Percentiles rank a stretch among this genome's conserved stretches.
These are phyloP conservation scores for Halocynthia aurantium DNA, from an alignment of 23 tunicate species.

Conservation along the genomic window DNA sequence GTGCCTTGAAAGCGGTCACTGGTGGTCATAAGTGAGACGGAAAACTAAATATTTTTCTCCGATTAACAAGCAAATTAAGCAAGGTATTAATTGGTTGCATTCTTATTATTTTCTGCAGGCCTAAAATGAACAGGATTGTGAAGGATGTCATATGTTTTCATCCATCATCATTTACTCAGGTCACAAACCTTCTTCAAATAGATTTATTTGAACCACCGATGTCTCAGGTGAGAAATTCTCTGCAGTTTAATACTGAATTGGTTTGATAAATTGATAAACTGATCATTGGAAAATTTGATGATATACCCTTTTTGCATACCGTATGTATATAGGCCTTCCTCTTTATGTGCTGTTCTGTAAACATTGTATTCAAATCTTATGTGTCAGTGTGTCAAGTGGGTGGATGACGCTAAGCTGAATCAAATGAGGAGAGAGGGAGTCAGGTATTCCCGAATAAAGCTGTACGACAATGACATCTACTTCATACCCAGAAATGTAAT, in stretches of 20 bases:
- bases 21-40: slow-evolving; percentile 76
- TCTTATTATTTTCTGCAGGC: slow-evolving; percentile 30
- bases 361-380: background rate
- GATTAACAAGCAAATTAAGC: background rate
- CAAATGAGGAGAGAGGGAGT: slow-evolving; percentile 79
- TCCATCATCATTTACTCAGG: slow-evolving; percentile 49
- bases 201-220: slow-evolving; percentile 95
- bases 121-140: slow-evolving; percentile 55
- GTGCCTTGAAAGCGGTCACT: slow-evolving; percentile 80
- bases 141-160: slow-evolving; percentile 89
- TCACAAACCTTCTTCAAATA: slow-evolving; percentile 59
- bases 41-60: too few species aligned
- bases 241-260: background rate
- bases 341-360: background rate
- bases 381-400: slow-evolving; percentile 86
- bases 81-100: background rate
- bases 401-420: slow-evolving; percentile 91
- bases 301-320: background rate
- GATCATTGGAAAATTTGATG: background rate
- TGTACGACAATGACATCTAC: slow-evolving; percentile 94
- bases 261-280: background rate
- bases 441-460: slow-evolving; percentile 57
- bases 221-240: slow-evolving; percentile 65
- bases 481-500: slow-evolving; percentile 90
- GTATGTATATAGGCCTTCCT: background rate